These are phyloP conservation scores for Cyclophora albipunctata DNA, from an alignment of 2,888 invertebrate genomes.

Conservation along the genomic window DNA sequence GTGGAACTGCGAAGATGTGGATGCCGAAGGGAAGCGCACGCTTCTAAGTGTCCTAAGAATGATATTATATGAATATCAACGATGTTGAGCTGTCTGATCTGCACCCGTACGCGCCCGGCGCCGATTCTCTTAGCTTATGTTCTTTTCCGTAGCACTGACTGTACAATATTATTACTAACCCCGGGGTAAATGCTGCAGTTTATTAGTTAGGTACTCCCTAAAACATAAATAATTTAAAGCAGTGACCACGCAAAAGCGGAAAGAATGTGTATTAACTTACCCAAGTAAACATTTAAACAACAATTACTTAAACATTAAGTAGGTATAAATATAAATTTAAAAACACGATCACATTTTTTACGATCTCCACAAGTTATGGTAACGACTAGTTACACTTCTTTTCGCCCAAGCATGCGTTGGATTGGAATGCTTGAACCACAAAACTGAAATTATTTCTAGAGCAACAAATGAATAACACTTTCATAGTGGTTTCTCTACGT, in stretches of 20 bases:
- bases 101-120: constrained; percentile 61
- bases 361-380: constrained; percentile 25
- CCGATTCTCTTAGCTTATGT: constrained; percentile 14
- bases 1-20: constrained; percentile 66
- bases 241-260: constrained; percentile 74
- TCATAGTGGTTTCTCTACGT: not conserved
- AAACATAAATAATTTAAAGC: constrained; percentile 51
- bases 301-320: constrained; percentile 40
- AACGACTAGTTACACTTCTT: constrained; percentile 56
- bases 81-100: constrained; percentile 27
- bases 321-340: constrained; percentile 31
- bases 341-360: constrained; percentile 59
- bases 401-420: constrained; percentile 66
- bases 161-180: constrained; percentile 3
- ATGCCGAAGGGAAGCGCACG: constrained; percentile 65
- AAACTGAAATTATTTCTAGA: not conserved
- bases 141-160: constrained; percentile 27
- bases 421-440: constrained; percentile 54
- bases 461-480: constrained; percentile 4
- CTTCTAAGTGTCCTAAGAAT: constrained; percentile 75
- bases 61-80: constrained; percentile 50
- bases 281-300: constrained; percentile 56
- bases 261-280: constrained; percentile 68
- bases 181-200: constrained; percentile 1
- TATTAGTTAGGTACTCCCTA: constrained; percentile 6